Base-by-base conservation (phyloP, 2,113 vertebrate species). In the Meles meles region DNA sequence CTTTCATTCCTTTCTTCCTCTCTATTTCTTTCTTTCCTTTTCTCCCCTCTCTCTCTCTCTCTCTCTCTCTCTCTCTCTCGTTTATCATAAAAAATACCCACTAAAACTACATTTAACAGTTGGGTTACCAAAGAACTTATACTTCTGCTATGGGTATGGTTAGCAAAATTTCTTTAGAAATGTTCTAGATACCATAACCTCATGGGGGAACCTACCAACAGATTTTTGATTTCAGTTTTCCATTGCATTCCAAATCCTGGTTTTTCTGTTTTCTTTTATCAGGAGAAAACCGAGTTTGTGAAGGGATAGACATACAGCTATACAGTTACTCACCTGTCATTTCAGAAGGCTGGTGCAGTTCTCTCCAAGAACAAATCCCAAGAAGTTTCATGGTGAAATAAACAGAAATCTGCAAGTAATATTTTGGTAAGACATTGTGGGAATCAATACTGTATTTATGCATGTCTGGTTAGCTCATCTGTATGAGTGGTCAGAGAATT, bases 201-300 rank as follows among this genome's bases (percentile, higher is more conserved):
- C 57, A 14, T n/a, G 18, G 44, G 15, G 7, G 34, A 71, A 86
- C 86, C 59, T 92, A 57, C 71, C 82, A 31, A 59, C 3, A 79
- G 47, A 77, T 39, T 81, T 90, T 42, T 47, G 39, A 88, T 87
- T 91, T 93, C 44, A 72, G 20, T 72, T 90, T 83, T 34, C 52
- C 39, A 20, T 61, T 17, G 11, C 11, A 74, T 79, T 92, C 69
- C 67, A 59, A 86, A 74, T 52, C 27, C 67, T 13, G 29, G 44
- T 34, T 92, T 76, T 55, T 27, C 13, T 37, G 21, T 90, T 86
- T 98, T 11, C 44, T 88, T 95, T 69, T n/a, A 80, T 76, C 29
- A 85, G 55, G 63, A 94, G 44, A 79, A 84, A 88, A 72, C 71
- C 61, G 95, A 65, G 12, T 63, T 55, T 59, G 25, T 74, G 81